phyloP scores from a whole-genome alignment of 2,797 vertebrate species.

The Neosilurus hyrtlii region DNA sequence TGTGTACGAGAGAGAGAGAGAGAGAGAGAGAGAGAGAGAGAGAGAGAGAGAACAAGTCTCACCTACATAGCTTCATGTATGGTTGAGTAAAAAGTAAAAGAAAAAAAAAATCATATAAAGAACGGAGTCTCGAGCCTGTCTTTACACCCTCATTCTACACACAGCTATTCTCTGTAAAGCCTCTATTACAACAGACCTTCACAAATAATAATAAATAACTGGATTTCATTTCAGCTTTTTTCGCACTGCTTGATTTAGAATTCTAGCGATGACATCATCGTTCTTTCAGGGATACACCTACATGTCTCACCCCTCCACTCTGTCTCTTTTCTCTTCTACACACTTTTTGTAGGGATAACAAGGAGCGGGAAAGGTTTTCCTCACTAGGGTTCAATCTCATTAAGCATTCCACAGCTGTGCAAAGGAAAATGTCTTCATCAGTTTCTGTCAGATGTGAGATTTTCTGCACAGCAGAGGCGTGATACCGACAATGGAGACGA shows the following conservation, averaged over 20 bases:
- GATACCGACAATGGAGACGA: not conserved
- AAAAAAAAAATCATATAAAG: not conserved
- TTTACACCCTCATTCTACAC: not conserved
- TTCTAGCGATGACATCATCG: slow-evolving; percentile 48
- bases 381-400: slow-evolving; percentile 45
- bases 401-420: slow-evolving; percentile 51
- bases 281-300: slow-evolving; percentile 31
- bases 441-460: slow-evolving; percentile 49
- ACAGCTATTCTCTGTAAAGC: slow-evolving; percentile 6
- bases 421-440: slow-evolving; percentile 58
- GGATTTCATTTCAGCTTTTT: not conserved
- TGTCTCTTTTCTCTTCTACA: slow-evolving; percentile 34
- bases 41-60: not conserved
- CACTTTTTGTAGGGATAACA: slow-evolving; percentile 50
- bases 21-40: not conserved
- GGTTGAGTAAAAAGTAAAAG: no score
- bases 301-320: slow-evolving; percentile 1
- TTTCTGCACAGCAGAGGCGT: slow-evolving; percentile 41
- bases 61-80: not conserved
- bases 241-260: not conserved
- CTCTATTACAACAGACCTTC: not conserved
- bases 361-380: slow-evolving; percentile 41
- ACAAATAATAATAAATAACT: not conserved
- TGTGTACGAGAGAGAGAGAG: not conserved
- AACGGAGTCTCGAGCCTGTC: not conserved